phyloP scores from a whole-genome alignment of 2,797 vertebrate species.

The Lutjanus argentimaculatus region DNA sequence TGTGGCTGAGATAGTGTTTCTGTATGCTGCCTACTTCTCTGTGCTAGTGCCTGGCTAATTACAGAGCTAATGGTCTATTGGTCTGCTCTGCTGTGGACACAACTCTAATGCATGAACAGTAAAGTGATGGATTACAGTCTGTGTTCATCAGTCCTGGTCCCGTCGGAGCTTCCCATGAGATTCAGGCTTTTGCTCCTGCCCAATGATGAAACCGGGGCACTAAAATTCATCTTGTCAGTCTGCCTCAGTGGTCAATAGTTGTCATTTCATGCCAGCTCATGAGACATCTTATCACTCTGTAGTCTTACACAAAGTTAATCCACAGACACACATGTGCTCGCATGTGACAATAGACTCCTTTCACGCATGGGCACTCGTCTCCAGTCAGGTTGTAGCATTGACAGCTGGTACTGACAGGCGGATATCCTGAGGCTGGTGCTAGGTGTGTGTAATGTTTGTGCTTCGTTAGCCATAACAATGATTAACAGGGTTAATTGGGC shows the following conservation, averaged over 20 bases:
- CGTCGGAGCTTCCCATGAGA: constrained; percentile 40
- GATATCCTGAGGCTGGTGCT: constrained; percentile 55
- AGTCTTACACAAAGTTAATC: constrained; percentile 38
- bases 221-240: constrained; percentile 54
- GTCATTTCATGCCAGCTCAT: constrained; percentile 61
- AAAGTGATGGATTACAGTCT: constrained; percentile 72
- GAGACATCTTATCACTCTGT: constrained; percentile 51
- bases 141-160: constrained; percentile 56
- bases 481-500: constrained; percentile 79
- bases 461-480: constrained; percentile 69
- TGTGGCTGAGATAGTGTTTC: constrained; percentile 81
- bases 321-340: constrained; percentile 19
- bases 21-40: constrained; percentile 62
- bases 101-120: constrained; percentile 67
- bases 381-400: constrained; percentile 42
- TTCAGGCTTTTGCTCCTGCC: constrained; percentile 32
- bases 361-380: constrained; percentile 55
- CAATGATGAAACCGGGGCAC: constrained; percentile 39
- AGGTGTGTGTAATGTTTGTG: constrained; percentile 58
- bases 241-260: constrained; percentile 55
- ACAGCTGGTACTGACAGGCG: constrained; percentile 65
- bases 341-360: constrained; percentile 36
- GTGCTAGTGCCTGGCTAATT: constrained; percentile 77
- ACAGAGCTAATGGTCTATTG: constrained; percentile 80
- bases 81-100: constrained; percentile 64